Evolutionary conservation across 2,888 invertebrate genomes (phyloP), one percentile per base, ranked within the genome.

Genomic region (Flabesymbios commensalis): DNA sequence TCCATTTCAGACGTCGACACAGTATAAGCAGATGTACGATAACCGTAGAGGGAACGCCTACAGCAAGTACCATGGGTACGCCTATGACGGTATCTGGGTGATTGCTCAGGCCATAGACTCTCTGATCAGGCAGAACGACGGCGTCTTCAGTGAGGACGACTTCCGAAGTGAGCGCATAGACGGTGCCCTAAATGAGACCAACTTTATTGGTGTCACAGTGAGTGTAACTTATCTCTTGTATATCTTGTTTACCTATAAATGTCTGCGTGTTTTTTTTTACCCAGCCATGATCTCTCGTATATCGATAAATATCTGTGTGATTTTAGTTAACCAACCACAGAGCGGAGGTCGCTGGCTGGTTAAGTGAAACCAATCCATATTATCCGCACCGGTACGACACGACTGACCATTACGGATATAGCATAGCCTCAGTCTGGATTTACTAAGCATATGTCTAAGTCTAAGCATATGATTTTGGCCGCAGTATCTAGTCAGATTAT

Each of bases 31-130:
- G 41, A 90, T 93, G 80, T 96, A 96, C 81, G 90, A 94, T 75
- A 87, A 90, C 32, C 85, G 90, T 65, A 86, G 93, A 68, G 90
- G 91, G 1, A 80, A 84, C 1, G 93, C 94, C 77, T 95, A 93
- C 84, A 95, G 94, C 36, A 88, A 94, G 70, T 97, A 94, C 80
- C 96, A 97, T 81, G 97, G 96, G 1, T 99, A 98, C 83, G 96
- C 97, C 10, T 99, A 98, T 81, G 98, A 99, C 83, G 98, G 94
- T 3, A 92, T 99, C 70, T 98, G 98, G 97, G 93, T 96, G 0
- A 93, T 98, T 70, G 98, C 98, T 0, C 83, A 94, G 63, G 97
- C 97, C 0, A 91, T 99, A 63, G 92, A 96, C 78, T 90, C 90
- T 69, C 93, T 95, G 28, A 90, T 94, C 28, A 49, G 45, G 17